Base-by-base conservation (phyloP, 2,888 invertebrate genomes). In the Aleiodes testaceus region DNA sequence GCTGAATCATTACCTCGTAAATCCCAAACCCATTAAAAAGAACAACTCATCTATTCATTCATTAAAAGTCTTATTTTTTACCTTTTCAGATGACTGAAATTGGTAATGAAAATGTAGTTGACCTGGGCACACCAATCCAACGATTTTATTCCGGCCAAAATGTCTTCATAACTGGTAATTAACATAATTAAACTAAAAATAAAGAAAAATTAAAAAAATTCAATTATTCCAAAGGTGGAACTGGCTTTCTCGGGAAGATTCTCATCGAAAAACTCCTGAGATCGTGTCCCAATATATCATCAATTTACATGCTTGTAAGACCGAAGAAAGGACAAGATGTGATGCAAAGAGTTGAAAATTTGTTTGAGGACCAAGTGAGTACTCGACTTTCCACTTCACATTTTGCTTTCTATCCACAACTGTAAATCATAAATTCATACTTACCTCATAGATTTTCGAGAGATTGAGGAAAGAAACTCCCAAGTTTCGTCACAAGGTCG, bases 311-410 rank as follows among this genome's bases (percentile, higher is more conserved):
- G 26, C 83, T 92, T 49, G 87, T 92, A 18, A 86, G 92, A 61
- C 82, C 88, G 36, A 92, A 92, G 81, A 90, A 90, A 84, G 93
- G 88, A 0, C 92, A 92, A 82, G 91, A 92, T 77, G 89, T 92
- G 50, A 90, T 91, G 76, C 90, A 92, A 0, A 89, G 94, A 69
- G 86, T 93, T 63, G 92, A 92, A 11, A 91, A 92, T 76, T 89
- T 94, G 14, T 92, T 93, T 76, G 91, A 92, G 12, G 92, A 93
- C 78, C 89, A 90, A 22, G 91, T 93, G 83, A 90, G 90, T 88
- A 69, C 61, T 69, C 44, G 70, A 36, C 45, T 5, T 42, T 12
- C 6, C 12, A 11, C 18, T 53, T 12, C 3, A 30, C 6, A 45
- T 1, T 44, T 22, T 16, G 11, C 12, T 20, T 42, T 36, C 36